Percentiles rank a stretch among this genome's conserved stretches.
Conservation (phyloP, 1,140 invertebrate genomes). For the Orchestia grillus region DNA sequence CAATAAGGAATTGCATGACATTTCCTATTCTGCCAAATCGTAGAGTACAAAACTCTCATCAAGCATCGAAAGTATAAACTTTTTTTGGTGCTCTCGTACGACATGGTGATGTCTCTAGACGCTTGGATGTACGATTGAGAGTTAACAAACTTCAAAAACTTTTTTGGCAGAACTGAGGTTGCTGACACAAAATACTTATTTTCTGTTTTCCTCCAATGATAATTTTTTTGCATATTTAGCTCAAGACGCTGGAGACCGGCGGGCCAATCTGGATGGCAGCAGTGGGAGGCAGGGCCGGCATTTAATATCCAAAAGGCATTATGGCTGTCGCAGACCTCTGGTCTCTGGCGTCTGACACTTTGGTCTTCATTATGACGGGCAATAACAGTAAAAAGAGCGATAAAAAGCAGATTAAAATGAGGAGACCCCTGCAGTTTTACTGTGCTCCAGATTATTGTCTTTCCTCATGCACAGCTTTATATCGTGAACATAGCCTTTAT, state of each 20-base stretch:
- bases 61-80: too few species aligned
- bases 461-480: slow-evolving; percentile 10
- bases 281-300: neutral
- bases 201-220: neutral
- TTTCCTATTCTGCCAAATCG: too few species aligned
- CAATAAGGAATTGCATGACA: too few species aligned
- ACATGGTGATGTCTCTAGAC: too few species aligned
- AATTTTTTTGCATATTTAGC: neutral
- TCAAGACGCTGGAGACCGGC: neutral
- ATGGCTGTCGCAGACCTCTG: slow-evolving; percentile 33
- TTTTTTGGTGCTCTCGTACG: too few species aligned
- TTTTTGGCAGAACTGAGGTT: neutral
- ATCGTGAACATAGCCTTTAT: neutral
- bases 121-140: too few species aligned
- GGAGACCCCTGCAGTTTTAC: slow-evolving; percentile 52
- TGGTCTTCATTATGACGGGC: slow-evolving; percentile 56
- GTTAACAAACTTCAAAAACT: too few species aligned
- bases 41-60: too few species aligned
- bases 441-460: slow-evolving; percentile 48
- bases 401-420: slow-evolving; percentile 49
- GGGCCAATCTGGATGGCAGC: neutral
- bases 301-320: slow-evolving; percentile 24
- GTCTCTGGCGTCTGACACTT: slow-evolving; percentile 31
- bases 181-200: neutral
- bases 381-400: slow-evolving; percentile 51